Evolutionary conservation across 2,113 vertebrate genomes (phyloP), one percentile per base, ranked within the genome.

Genomic region (Syngnathus floridae): DNA sequence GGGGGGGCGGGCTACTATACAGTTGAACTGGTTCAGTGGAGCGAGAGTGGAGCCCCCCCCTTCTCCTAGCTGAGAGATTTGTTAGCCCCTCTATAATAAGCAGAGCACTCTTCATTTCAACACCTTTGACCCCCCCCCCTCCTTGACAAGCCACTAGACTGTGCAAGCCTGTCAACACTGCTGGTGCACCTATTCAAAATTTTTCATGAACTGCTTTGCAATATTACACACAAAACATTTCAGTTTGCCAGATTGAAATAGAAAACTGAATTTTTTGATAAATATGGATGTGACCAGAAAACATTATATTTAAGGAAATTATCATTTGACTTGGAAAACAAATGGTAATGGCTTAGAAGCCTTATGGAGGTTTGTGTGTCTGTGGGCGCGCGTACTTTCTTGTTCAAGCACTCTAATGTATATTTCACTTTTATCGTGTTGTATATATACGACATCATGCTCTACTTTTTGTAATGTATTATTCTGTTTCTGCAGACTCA

Each of bases 381-480:
- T 54, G 52, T 22, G 22, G 21, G 21, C 26, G 51, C 5, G 13
- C 14, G 3, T 45, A 3, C 43, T 13, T 22, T 58, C 16, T 19
- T 8, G 19, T 58, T 37, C 35, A 38, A 58, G 37, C 17, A 37
- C 35, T 58, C 7, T 58, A 9, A 58, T 58, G 56, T 37, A 58
- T 60, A 60, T 60, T 60, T 60, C 57, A 60, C 56, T 60, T 60
- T 60, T 40, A 60, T 60, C 36, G 21, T 40, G 19, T 60, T 7
- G 37, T 60, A 22, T 41, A 60, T 41, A 40, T 38, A 60, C 57
- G 37, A 40, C 57, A 22, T 22, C 51, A 54, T 22, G 19, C 37
- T 38, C 38, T 60, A 60, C 37, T n/a, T 38, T 40, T 60, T 12
- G 37, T 41, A 40, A 60, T 60, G 57, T 60, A 40, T 60, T 60